Evolutionary conservation across 2,797 vertebrate species (phyloP), one percentile per base, ranked within the genome.

Genomic region (Lycodopsis pacificus): DNA sequence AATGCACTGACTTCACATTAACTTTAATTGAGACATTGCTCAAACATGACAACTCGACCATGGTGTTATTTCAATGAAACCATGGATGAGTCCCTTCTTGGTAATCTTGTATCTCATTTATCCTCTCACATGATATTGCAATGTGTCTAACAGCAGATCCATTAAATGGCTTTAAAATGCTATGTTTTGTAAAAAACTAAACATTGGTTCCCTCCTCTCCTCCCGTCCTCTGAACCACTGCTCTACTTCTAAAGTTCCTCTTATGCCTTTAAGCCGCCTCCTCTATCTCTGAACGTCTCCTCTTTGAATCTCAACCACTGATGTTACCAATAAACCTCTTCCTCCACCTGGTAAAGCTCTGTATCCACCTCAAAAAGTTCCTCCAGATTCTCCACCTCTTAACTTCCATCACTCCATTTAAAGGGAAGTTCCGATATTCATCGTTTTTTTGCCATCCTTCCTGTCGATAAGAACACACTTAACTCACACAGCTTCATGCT

Each of bases 241-340:
- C 30, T 57, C 54, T 57, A 32, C 54, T 32, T 19, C 54, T 57
- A 32, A 57, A 57, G 54, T 27, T 57, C 57, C 32, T 36, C 32
- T 61, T 58, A 34, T 20, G 56, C 34, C 58, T 71, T 61, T 58
- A 61, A 70, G 36, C 44, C 20, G n/a, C 54, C 27, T 69, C 10
- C 11, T 11, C 7, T 48, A n/a, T 70, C 53, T 30, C 38, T 32
- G 38, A 67, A 19, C 20, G 12, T 69, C 40, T 15, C 15, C 38
- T 32, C 25, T 14, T 38, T 57, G 25, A 53, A 36, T 59, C 68
- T 59, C 27, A 46, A 49, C 56, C 69, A 49, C 44, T 61, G 27
- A 44, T 32, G 38, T 49, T 14, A 42, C 51, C 38, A 30, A 19
- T 20, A 30, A 56, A 57, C 25, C 66, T 20, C 19, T 44, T 9